Conservation (phyloP, 2,113 vertebrate genomes). For the Albula goreensis region DNA sequence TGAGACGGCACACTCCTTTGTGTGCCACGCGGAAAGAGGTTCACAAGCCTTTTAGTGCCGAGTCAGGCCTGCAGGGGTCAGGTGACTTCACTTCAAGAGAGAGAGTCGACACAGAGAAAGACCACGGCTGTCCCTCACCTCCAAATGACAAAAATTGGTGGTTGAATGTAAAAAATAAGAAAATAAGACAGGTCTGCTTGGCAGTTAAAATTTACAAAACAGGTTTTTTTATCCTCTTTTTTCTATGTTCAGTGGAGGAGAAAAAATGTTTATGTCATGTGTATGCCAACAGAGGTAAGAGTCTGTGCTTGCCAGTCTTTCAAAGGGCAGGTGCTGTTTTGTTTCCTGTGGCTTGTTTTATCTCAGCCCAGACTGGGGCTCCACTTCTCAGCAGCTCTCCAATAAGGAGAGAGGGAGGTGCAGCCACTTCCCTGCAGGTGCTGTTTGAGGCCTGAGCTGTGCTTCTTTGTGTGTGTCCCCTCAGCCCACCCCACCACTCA, state of each 20-base stretch:
- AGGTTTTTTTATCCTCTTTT: not conserved
- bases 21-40: not conserved
- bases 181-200: not conserved
- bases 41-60: not conserved
- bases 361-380: not conserved
- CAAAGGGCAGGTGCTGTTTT: no score
- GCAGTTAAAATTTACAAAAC: not conserved
- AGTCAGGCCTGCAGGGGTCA: not conserved
- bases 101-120: not conserved
- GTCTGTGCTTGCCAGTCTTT: not conserved
- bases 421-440: not conserved
- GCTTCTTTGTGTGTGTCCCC: no score
- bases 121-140: not conserved
- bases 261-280: not conserved
- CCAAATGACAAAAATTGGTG: not conserved
- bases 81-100: not conserved
- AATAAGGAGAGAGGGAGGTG: not conserved
- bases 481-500: no score
- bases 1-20: not conserved
- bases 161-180: not conserved
- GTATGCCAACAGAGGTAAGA: not conserved
- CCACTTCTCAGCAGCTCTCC: no score
- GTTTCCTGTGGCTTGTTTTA: not conserved
- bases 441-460: not conserved
- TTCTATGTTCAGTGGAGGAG: not conserved